Percentiles rank a stretch among this genome's conserved stretches.
phyloP scores from a whole-genome alignment of 2,888 invertebrate species.

The Clostera curtula region DNA sequence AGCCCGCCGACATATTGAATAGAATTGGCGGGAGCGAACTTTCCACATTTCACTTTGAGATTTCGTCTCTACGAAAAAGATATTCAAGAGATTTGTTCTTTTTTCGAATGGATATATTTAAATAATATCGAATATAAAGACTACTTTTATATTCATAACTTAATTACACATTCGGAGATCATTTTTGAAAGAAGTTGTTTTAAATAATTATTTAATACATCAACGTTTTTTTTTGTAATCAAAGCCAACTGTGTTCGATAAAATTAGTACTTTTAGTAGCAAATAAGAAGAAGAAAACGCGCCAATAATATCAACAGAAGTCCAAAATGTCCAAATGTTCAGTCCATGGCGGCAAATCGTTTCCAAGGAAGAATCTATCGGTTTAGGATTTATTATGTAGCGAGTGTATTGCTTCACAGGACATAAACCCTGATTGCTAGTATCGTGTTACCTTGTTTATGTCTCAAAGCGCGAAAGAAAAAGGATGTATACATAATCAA shows the following conservation, averaged over 20 bases:
- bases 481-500: too few species aligned
- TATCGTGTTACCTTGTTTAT: conserved; percentile 54
- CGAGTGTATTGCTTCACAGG: conserved; percentile 50
- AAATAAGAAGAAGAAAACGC: too few species aligned
- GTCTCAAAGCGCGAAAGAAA: conserved; percentile 9
- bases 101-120: neutral
- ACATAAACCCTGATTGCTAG: conserved; percentile 63
- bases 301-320: too few species aligned
- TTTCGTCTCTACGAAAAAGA: conserved; percentile 2
- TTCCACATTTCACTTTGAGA: conserved; percentile 24
- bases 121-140: neutral
- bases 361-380: conserved; percentile 51
- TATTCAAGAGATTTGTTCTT: conserved; percentile 3
- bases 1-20: conserved; percentile 56
- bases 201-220: too few species aligned
- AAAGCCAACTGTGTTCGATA: too few species aligned
- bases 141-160: too few species aligned
- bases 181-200: too few species aligned
- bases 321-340: conserved; percentile 20
- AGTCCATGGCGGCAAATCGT: too few species aligned
- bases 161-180: too few species aligned
- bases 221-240: too few species aligned
- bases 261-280: too few species aligned
- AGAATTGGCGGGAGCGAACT: conserved; percentile 44
- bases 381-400: conserved; percentile 62